phyloP scores from a whole-genome alignment of 2,797 vertebrate genomes.

The Saxicola maurus region DNA sequence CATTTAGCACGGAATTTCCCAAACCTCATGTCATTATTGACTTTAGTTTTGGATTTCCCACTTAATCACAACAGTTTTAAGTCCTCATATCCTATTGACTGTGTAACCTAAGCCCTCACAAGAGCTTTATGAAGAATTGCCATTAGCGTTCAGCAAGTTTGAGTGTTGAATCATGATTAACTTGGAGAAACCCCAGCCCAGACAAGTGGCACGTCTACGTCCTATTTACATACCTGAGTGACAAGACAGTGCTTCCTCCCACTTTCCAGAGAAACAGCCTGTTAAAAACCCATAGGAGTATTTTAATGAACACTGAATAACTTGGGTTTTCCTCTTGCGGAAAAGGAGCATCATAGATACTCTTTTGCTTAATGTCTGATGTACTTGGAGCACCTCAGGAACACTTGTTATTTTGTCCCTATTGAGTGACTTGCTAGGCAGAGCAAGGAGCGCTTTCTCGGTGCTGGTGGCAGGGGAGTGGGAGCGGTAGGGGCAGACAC shows the following conservation, averaged over 20 bases:
- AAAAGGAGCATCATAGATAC: rapidly evolving
- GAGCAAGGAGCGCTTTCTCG: not conserved
- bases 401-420: not conserved
- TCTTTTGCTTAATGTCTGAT: not conserved
- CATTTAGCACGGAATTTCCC: not conserved
- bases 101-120: not conserved
- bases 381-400: not conserved
- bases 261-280: not conserved
- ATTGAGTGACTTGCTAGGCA: rapidly evolving
- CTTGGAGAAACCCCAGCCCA: not conserved
- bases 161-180: not conserved
- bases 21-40: not conserved
- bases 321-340: not conserved
- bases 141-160: not conserved
- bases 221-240: not conserved
- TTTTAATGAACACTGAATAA: not conserved
- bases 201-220: not conserved
- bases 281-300: not conserved
- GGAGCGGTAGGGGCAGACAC: rapidly evolving
- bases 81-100: not conserved
- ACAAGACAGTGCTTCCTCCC: not conserved
- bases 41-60: not conserved
- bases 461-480: too few relatives aligned
- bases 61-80: not conserved
- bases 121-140: not conserved